Evolutionary conservation across 2,113 vertebrate genomes (phyloP).

Genomic region (Myrmecobius fasciatus): DNA sequence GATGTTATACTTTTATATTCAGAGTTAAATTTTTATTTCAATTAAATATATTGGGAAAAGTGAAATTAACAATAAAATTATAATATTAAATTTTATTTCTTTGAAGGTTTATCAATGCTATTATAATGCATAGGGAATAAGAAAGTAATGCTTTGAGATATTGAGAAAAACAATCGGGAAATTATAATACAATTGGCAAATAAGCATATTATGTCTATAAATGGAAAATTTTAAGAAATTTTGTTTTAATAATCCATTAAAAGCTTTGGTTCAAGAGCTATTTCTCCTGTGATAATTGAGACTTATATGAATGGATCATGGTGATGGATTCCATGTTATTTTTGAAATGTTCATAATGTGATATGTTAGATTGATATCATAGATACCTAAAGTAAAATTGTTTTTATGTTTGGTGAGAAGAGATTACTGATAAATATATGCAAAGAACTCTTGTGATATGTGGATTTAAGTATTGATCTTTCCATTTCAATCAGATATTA

Average conservation of each 20-base stretch:
- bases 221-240: constrained; percentile 65
- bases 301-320: constrained; percentile 63
- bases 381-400: constrained; percentile 57
- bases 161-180: constrained; percentile 43
- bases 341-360: constrained; percentile 69
- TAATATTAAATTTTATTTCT: too few relatives aligned
- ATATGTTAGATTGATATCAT: constrained; percentile 65
- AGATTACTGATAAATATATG: constrained; percentile 53
- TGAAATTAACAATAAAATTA: constrained; percentile 32
- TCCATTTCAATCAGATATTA: too few relatives aligned
- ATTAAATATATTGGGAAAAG: constrained; percentile 37
- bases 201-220: constrained; percentile 55
- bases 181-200: constrained; percentile 46
- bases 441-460: constrained; percentile 64
- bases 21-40: too few relatives aligned
- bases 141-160: constrained; percentile 56
- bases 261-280: constrained; percentile 59
- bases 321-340: constrained; percentile 72
- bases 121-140: constrained; percentile 49
- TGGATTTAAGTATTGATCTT: constrained; percentile 56
- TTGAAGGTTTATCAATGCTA: too few relatives aligned
- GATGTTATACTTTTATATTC: too few relatives aligned
- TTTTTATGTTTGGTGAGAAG: constrained; percentile 17
- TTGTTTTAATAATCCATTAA: constrained; percentile 65
- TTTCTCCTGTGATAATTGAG: constrained; percentile 65